Percentiles rank a stretch among this genome's conserved stretches.
Evolutionary conservation across 2,113 vertebrate species (phyloP).

Genomic region (Neolamprologus fasciatus): DNA sequence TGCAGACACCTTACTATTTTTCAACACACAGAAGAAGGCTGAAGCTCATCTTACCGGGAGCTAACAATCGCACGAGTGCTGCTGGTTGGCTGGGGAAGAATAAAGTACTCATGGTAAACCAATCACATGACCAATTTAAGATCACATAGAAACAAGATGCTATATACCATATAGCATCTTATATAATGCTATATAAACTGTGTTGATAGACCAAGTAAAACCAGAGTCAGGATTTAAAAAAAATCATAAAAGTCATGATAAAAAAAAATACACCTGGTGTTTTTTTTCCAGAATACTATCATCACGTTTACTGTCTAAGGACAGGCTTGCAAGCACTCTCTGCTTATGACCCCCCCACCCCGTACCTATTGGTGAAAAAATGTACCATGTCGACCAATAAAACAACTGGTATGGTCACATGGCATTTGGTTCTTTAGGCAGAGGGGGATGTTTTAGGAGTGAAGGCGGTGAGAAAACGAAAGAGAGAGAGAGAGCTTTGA

Average conservation of each 20-base stretch:
- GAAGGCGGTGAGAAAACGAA: not conserved
- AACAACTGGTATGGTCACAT: not conserved
- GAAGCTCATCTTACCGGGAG: not conserved
- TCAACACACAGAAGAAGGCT: not conserved
- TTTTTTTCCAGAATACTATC: not conserved
- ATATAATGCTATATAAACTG: not conserved
- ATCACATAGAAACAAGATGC: not conserved
- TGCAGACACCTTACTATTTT: not conserved
- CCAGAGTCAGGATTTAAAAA: not conserved
- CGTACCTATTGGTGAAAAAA: accelerated
- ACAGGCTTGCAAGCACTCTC: not conserved
- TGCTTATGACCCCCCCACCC: not conserved
- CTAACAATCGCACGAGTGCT: not conserved
- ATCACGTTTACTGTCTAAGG: not conserved
- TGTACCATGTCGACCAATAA: not conserved
- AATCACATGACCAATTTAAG: not conserved
- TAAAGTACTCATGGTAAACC: not conserved
- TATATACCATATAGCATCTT: not conserved
- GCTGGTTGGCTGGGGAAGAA: not conserved
- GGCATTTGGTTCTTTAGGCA: not conserved
- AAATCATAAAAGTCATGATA: not conserved
- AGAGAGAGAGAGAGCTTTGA: not conserved
- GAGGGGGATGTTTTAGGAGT: not conserved
- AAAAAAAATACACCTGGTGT: not conserved
- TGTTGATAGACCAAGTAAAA: not conserved